Conservation (phyloP, 2,888 invertebrate genomes). For the Luffia ferchaultella region DNA sequence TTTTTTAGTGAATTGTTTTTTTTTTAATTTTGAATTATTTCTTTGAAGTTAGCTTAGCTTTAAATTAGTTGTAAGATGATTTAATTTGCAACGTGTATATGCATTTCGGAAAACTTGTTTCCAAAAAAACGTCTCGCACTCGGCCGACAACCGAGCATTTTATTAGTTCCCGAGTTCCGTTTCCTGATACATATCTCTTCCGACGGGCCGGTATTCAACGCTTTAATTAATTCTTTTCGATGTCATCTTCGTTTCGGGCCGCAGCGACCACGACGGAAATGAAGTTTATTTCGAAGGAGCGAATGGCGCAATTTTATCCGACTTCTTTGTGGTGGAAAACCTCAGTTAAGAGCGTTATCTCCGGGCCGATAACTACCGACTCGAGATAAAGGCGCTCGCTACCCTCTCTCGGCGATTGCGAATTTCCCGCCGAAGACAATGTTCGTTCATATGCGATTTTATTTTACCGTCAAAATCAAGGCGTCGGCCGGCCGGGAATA, state of each 20-base stretch:
- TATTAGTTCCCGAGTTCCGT: too few species aligned
- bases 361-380: background rate
- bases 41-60: too few species aligned
- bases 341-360: background rate
- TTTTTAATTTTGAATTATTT: too few species aligned
- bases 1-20: too few species aligned
- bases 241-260: background rate
- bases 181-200: too few species aligned
- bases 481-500: background rate
- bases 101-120: too few species aligned
- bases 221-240: too few species aligned
- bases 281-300: background rate
- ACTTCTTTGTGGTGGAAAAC: background rate
- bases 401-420: background rate
- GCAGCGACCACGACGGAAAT: background rate
- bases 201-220: too few species aligned
- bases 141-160: too few species aligned
- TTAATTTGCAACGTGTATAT: too few species aligned
- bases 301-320: background rate
- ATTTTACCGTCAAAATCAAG: background rate
- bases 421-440: background rate
- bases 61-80: too few species aligned
- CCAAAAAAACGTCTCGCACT: too few species aligned
- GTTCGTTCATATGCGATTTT: background rate
- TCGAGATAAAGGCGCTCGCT: background rate